Conservation (phyloP, 2,888 invertebrate species). For the Linnaemya tessellans region DNA sequence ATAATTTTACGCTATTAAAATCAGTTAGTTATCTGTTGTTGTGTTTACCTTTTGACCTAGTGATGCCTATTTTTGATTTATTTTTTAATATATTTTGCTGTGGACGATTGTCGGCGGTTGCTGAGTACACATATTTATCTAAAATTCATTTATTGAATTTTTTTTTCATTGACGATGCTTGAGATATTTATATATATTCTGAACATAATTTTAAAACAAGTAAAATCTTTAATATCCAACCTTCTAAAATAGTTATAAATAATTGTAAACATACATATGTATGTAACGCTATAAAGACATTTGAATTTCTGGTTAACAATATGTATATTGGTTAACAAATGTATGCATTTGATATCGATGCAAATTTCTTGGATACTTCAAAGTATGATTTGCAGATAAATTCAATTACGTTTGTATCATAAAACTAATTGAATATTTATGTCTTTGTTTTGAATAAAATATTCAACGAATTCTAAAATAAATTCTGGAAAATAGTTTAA, state of each 20-base stretch:
- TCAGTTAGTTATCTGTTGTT: background rate
- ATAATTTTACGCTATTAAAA: background rate
- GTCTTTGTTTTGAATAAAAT: background rate
- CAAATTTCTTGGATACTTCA: background rate
- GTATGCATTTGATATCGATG: no score
- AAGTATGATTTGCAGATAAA: background rate
- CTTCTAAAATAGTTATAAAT: no score
- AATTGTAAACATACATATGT: no score
- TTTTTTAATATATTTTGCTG: background rate
- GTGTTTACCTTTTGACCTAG: slow-evolving; percentile 32
- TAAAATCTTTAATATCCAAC: no score
- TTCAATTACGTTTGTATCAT: background rate
- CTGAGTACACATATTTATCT: background rate
- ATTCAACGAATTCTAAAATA: background rate
- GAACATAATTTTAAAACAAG: no score
- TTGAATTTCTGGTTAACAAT: no score
- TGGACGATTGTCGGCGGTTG: background rate
- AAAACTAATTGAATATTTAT: background rate
- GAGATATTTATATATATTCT: no score
- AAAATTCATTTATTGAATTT: background rate
- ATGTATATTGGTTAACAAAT: no score
- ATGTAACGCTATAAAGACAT: no score
- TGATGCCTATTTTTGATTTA: slow-evolving; percentile 36
- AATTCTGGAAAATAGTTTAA: no score
- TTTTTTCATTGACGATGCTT: no score